Conservation (phyloP, 2,797 vertebrate species). For the Cuculus canorus region DNA sequence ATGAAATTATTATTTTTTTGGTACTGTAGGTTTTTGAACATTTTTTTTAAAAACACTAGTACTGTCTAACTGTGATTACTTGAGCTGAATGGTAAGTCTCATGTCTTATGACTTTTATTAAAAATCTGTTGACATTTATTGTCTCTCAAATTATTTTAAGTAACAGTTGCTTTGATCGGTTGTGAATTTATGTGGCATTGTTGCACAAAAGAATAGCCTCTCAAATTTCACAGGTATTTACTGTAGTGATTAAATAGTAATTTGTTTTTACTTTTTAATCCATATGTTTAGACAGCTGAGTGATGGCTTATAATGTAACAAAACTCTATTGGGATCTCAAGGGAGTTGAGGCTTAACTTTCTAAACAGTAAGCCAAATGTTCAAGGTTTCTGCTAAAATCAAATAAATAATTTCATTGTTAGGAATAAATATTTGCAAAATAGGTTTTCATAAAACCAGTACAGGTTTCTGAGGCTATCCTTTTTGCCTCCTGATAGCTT, state of each 20-base stretch:
- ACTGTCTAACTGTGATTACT: background rate
- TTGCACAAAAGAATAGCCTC: slow-evolving; percentile 38
- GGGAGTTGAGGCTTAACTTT: background rate
- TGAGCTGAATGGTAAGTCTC: background rate
- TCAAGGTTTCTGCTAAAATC: background rate
- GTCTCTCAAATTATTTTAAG: background rate
- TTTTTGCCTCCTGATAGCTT: background rate
- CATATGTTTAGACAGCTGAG: slow-evolving; percentile 52
- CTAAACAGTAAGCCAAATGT: slow-evolving; percentile 20
- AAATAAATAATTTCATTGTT: background rate
- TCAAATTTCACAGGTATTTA: slow-evolving; percentile 48
- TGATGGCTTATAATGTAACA: slow-evolving; percentile 45
- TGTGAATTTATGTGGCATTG: background rate
- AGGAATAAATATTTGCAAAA: slow-evolving; percentile 20
- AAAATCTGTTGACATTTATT: slow-evolving; percentile 21
- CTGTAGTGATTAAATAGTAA: slow-evolving; percentile 49
- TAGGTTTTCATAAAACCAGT: background rate
- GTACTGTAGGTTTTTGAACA: background rate
- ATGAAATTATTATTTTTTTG: background rate
- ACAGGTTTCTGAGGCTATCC: background rate
- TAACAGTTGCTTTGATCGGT: slow-evolving; percentile 16
- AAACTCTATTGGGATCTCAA: slow-evolving; percentile 16
- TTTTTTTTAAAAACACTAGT: background rate
- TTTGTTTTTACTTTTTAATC: slow-evolving; percentile 60
- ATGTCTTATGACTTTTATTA: background rate